Evolutionary conservation across 2,888 invertebrate genomes (phyloP).

Genomic region (Pristionchus fissidentatus): DNA sequence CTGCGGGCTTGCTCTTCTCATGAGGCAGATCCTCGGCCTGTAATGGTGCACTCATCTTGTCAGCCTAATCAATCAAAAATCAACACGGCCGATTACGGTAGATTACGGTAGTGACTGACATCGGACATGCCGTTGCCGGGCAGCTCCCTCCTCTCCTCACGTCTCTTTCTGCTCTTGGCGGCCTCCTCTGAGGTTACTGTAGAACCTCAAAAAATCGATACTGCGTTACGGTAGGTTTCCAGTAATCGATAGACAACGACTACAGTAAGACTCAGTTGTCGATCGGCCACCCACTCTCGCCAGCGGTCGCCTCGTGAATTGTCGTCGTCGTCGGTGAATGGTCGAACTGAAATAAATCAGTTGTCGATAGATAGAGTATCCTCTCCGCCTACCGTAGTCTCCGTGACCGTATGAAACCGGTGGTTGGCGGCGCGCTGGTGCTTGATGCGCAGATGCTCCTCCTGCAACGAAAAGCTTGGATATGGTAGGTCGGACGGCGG

Average conservation of each 20-base stretch:
- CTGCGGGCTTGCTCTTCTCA: too few relatives aligned
- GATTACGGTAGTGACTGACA: background rate
- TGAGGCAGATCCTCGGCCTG: too few relatives aligned
- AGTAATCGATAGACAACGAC: background rate
- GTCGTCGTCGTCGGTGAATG: background rate
- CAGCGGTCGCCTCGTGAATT: background rate
- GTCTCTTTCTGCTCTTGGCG: background rate
- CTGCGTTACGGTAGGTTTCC: background rate
- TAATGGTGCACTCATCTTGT: background rate
- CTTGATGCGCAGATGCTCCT: background rate
- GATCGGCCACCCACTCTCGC: background rate
- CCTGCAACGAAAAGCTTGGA: background rate
- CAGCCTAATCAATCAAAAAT: too few relatives aligned
- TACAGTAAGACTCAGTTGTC: conserved; percentile 3
- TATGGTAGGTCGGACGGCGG: background rate
- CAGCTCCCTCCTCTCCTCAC: background rate
- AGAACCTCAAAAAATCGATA: conserved; percentile 16
- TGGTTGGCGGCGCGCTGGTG: background rate
- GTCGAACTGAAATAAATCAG: conserved; percentile 11
- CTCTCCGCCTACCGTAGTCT: background rate
- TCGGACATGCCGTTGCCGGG: conserved; percentile 1
- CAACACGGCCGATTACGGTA: background rate
- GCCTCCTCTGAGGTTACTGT: background rate
- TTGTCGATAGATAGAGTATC: background rate
- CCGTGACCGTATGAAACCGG: background rate